phyloP scores from a whole-genome alignment of 2,888 invertebrate species.

The Melanchra persicariae region DNA sequence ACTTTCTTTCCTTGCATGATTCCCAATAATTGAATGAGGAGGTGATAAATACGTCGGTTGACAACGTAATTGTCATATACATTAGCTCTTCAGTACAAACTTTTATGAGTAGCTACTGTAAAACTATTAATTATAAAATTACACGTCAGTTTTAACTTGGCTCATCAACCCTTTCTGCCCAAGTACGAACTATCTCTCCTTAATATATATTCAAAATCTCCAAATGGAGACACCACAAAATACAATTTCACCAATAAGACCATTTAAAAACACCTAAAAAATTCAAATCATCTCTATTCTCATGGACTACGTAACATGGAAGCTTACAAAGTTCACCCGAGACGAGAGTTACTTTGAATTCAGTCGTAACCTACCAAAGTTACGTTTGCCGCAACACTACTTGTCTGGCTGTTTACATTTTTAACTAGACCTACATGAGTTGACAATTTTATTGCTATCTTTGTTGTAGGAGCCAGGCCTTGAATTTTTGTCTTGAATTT shows the following conservation, averaged over 20 bases:
- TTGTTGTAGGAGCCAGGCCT: constrained; percentile 33
- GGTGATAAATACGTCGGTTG: no score
- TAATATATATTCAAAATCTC: no score
- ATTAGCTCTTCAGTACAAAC: background rate
- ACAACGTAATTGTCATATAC: no score
- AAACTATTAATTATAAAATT: no score
- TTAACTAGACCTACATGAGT: constrained; percentile 65
- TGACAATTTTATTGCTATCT: constrained; percentile 50
- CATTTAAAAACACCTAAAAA: background rate
- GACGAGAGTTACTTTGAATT: constrained; percentile 44
- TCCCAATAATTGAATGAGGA: background rate
- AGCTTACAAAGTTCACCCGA: constrained; percentile 23
- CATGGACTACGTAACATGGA: background rate
- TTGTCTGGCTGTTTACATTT: constrained; percentile 65
- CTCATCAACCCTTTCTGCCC: no score
- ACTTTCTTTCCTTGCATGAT: no score
- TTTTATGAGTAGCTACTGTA: no score
- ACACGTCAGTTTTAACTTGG: no score
- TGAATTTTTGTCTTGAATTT: constrained; percentile 8
- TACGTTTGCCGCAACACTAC: constrained; percentile 50
- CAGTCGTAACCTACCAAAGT: constrained; percentile 63
- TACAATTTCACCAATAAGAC: background rate
- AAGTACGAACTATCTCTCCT: no score
- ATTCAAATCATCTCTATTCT: constrained; percentile 7
- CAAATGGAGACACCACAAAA: no score